A percentile compares a stretch with the other conserved stretches of the same genome.
Conservation (phyloP, 2,888 invertebrate genomes). For the Abrostola tripartita region DNA sequence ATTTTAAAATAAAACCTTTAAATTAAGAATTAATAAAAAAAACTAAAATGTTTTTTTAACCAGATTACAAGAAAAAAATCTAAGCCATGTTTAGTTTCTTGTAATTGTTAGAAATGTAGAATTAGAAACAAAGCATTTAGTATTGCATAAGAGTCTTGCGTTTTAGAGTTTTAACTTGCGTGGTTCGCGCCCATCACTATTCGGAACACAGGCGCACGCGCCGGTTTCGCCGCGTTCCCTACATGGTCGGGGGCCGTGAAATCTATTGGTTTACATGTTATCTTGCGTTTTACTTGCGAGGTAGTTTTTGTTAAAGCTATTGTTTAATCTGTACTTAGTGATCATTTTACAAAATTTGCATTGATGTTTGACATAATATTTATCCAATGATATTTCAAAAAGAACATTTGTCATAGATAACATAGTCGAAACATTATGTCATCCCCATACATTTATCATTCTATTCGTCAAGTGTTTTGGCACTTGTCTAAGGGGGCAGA, state of each 20-base stretch:
- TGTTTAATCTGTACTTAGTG: conserved; percentile 4
- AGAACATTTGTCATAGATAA: too few relatives aligned
- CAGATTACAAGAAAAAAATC: too few relatives aligned
- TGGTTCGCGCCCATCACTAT: conserved; percentile 41
- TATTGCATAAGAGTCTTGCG: conserved; percentile 14
- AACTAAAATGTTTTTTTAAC: too few relatives aligned
- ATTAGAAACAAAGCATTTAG: not conserved
- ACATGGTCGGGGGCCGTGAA: conserved; percentile 66
- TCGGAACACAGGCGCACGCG: conserved; percentile 50
- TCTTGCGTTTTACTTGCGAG: conserved; percentile 24
- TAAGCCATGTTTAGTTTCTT: too few relatives aligned
- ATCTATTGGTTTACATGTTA: conserved; percentile 51
- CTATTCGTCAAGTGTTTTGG: too few relatives aligned
- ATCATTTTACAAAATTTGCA: not conserved
- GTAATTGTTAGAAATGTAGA: too few relatives aligned
- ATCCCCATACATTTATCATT: too few relatives aligned
- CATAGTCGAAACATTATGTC: too few relatives aligned
- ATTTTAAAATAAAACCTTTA: too few relatives aligned
- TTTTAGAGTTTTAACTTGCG: conserved; percentile 25
- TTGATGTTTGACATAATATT: not conserved
- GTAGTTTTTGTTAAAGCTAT: conserved; percentile 14
- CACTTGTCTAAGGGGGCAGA: too few relatives aligned
- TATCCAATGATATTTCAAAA: too few relatives aligned
- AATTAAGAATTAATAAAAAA: too few relatives aligned
- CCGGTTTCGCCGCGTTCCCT: conserved; percentile 66